phyloP scores from a whole-genome alignment of 23 tunicate genomes.

The Botrylloides violaceus region DNA sequence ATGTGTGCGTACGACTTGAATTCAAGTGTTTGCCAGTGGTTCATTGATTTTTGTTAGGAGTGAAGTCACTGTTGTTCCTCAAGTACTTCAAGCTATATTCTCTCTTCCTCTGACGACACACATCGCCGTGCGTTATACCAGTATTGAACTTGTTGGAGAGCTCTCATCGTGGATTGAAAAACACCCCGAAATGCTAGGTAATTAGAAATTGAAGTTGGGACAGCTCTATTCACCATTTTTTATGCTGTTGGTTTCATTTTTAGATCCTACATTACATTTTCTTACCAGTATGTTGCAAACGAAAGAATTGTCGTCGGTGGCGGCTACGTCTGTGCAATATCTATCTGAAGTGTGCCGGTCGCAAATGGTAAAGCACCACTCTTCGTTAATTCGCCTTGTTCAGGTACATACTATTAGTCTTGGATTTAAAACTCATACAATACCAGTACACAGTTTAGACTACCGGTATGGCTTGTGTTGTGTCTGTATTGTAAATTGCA shows the following conservation, averaged over 20 bases:
- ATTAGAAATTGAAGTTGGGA: conserved; percentile 1
- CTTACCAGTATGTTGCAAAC: conserved; percentile 65
- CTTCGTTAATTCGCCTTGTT: conserved; percentile 64
- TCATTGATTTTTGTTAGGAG: too few relatives aligned
- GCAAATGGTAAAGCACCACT: conserved; percentile 71
- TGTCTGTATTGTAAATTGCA: not conserved
- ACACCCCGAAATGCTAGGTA: conserved; percentile 73
- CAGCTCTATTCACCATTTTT: not conserved
- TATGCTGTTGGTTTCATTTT: not conserved
- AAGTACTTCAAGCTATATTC: conserved; percentile 78
- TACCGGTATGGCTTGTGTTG: not conserved
- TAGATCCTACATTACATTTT: conserved; percentile 69
- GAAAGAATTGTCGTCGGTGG: conserved; percentile 61
- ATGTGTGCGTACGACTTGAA: too few relatives aligned
- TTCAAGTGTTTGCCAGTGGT: too few relatives aligned
- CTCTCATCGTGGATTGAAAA: conserved; percentile 61
- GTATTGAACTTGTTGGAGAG: conserved; percentile 67
- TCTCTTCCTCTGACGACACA: conserved; percentile 52
- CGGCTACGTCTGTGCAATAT: conserved; percentile 80
- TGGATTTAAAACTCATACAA: too few relatives aligned
- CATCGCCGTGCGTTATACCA: conserved; percentile 62
- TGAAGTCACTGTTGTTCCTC: conserved; percentile 57
- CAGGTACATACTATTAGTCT: conserved; percentile 46
- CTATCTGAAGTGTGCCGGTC: conserved; percentile 59
- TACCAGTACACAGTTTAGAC: not conserved